Conservation (phyloP, 1,140 invertebrate species). For the Brachionus paranguensis region DNA sequence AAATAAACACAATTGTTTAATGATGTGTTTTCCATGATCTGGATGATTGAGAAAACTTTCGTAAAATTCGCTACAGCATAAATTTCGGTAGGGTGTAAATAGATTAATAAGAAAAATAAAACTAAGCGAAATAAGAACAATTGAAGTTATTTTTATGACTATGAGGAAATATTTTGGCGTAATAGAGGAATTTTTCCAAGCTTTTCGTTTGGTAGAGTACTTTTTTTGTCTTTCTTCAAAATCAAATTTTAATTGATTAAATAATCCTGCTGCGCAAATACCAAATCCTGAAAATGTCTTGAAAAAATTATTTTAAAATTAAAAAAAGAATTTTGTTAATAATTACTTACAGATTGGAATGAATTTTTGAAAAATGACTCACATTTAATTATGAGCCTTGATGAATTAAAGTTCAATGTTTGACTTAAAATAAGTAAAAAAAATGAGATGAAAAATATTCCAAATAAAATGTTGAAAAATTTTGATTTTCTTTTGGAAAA, state of each 20-base stretch:
- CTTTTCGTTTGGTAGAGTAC: not conserved
- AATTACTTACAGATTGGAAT: not conserved
- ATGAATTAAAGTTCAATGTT: not conserved
- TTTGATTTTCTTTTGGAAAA: not conserved
- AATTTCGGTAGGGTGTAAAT: not conserved
- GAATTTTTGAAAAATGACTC: slow-evolving; percentile 11
- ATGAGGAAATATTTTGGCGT: not conserved
- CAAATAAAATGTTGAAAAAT: not conserved
- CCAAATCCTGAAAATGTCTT: not conserved
- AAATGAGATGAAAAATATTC: not conserved
- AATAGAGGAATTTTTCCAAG: not conserved
- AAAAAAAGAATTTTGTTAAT: not conserved
- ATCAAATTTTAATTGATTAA: not conserved
- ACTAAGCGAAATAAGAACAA: not conserved
- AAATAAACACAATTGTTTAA: not conserved
- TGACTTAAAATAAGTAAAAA: not conserved
- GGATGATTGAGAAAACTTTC: not conserved
- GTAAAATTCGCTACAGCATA: not conserved
- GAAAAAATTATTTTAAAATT: not conserved
- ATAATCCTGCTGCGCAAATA: not conserved
- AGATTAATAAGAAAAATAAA: not conserved
- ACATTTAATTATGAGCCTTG: not conserved
- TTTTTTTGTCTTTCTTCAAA: not conserved
- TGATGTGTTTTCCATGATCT: not conserved
- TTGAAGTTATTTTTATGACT: not conserved